Percentiles rank a stretch among this genome's conserved stretches.
These are phyloP conservation scores for Manacus vitellinus DNA, from an alignment of 2,113 vertebrate species.

Conservation along the genomic window DNA sequence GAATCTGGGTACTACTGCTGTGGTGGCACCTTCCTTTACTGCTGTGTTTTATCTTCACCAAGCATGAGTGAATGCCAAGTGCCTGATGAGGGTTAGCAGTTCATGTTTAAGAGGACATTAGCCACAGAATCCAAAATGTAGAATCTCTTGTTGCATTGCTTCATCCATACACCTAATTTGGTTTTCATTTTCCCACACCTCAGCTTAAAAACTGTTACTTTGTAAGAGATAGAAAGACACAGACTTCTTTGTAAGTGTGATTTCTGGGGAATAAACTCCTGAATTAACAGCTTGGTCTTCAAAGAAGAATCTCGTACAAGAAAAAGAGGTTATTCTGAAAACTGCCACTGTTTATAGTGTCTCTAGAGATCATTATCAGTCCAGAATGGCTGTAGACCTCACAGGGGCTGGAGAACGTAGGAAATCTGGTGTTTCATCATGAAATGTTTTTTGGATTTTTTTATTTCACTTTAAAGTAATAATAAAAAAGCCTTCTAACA, in stretches of 20 bases:
- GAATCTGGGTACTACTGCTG: not conserved
- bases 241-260: not conserved
- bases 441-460: not conserved
- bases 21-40: not conserved
- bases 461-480: not conserved
- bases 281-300: not conserved
- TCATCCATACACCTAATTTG: not conserved
- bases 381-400: slow-evolving; percentile 1
- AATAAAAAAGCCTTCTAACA: not conserved
- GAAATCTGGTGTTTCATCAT: not conserved
- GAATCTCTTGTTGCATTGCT: not conserved
- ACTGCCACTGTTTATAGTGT: not conserved
- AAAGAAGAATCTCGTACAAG: not conserved
- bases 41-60: not conserved
- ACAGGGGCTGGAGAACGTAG: not conserved
- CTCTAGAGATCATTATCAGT: not conserved
- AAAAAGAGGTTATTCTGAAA: not conserved
- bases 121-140: not conserved
- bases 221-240: not conserved
- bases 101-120: not conserved
- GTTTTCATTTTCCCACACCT: not conserved
- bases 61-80: not conserved
- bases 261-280: not conserved
- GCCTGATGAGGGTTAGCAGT: not conserved
- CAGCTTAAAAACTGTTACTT: not conserved